Evolutionary conservation across 2,888 invertebrate species (phyloP), one percentile per base, ranked within the genome.

Genomic region (Sminthurides aquaticus): DNA sequence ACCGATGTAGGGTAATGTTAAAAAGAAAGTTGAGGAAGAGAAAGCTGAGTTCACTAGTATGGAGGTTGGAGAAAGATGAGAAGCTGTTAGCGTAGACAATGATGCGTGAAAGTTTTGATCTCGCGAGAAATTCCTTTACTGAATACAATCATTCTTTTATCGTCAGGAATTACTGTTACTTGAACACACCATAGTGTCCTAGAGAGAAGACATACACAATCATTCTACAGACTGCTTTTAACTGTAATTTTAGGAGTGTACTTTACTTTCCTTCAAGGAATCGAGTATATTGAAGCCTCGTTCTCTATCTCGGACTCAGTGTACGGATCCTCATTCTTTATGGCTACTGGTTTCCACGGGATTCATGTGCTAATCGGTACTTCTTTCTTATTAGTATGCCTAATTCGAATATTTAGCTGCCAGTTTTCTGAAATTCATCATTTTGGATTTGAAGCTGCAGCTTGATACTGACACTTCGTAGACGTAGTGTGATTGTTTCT

Each of bases 331-430:
- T n/a, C n/a, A 55, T 88, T 88, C 80, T 88, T 84, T 82, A 81
- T 88, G 77, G 83, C 86, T 64, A 89, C 87, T 66, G 88, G 88
- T 78, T 88, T 89, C 43, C 88, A 89, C 77, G 88, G 87, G 1
- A 20, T 87, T 60, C 87, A 88, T 81, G 87, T 88, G 54, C 79
- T 88, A 75, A 83, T 85, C 77, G 85, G 84, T 71, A 81, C 82
- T 26, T 77, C 80, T 25, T 85, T 86, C 75, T 74, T 86, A 75
- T 62, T 78, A 73, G 75, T 82, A 61, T 82, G 82, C 76, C 76
- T 83, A 74, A 67, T 82, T 25, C 84, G 84, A 25, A 77, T 81
- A 63, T 74, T 77, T 71, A 78, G 77, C 65, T 77, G 79, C 58
- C 83, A 84, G 71, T 85, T 84, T 76, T 82, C 82, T n/a, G n/a